Evolutionary conservation across 2,797 vertebrate species (phyloP), one percentile per base, ranked within the genome.

Genomic region (Pygocentrus nattereri): DNA sequence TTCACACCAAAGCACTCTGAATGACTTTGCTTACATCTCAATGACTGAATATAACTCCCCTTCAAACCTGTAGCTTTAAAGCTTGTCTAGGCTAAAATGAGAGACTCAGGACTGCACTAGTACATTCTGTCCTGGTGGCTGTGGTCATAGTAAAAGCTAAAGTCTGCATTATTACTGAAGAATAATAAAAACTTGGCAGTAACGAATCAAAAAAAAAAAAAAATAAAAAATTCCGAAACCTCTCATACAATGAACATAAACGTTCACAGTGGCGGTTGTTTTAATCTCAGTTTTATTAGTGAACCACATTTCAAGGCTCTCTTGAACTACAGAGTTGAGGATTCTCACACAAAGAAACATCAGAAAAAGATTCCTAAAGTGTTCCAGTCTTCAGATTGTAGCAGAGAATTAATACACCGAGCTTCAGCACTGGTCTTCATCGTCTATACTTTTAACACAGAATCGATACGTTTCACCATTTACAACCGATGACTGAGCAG

Each of bases 281-380:
- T 87, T 58, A 80, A 87, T 93, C 93, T 93, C 93, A 84, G 83
- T 75, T 85, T 83, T 88, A 90, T 81, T 89, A 85, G 75, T 86
- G 85, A 91, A 86, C 65, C 79, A 82, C 78, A 81, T 87, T 85
- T 76, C 85, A 76, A 87, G 79, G 83, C 81, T 86, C 52, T 79
- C 86, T 82, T 50, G n/a, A n/a, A 78, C 82, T 81, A 82, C 74
- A 79, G 79, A 67, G 41, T 16, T 30, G 11, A 64, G n/a, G n/a
- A n/a, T 27, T 18, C 23, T 64, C 61, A 68, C 64, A 41, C 19
- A n/a, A 68, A 34, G 62, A 34, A 19, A 73, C 67, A 61, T 61
- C 27, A 78, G 64, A 23, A 41, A 23, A 41, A 18, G 38, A 21
- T 31, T 38, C 56, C 68, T 76, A 78, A 49, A 80, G 15, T 67